Evolutionary conservation across 1,140 invertebrate species (phyloP).

Genomic region (Cecropterus lyciades): DNA sequence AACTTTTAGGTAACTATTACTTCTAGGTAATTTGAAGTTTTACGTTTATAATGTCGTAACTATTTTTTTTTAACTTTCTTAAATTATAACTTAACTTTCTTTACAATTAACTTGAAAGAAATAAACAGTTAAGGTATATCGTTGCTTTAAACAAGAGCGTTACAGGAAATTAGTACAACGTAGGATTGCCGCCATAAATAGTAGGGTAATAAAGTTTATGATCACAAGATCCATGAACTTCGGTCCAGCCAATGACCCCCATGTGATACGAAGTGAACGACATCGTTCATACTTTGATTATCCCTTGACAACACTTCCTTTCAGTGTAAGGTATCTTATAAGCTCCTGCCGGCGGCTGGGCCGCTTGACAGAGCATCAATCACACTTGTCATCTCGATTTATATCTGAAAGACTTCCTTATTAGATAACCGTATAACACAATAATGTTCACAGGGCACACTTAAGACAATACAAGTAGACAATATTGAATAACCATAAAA

Average conservation of each 20-base stretch:
- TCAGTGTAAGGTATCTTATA: conserved; percentile 55
- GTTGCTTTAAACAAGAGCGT: not conserved
- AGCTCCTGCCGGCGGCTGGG: conserved; percentile 32
- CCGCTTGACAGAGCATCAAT: conserved; percentile 47
- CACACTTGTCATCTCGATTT: conserved; percentile 44
- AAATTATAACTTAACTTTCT: not conserved
- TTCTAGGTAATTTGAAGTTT: no score
- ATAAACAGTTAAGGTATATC: no score
- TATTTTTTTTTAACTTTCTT: no score
- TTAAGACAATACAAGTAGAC: conserved; percentile 20
- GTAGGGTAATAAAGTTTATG: conserved; percentile 28
- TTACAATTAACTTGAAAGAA: no score
- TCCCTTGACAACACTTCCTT: conserved; percentile 75
- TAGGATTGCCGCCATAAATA: conserved; percentile 7
- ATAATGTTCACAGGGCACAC: conserved; percentile 5
- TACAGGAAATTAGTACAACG: not conserved
- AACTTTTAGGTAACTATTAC: no score
- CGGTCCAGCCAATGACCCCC: conserved; percentile 65
- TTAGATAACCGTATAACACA: conserved; percentile 41
- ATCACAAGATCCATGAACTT: conserved; percentile 49
- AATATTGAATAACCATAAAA: no score
- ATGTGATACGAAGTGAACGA: conserved; percentile 70
- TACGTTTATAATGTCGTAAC: no score
- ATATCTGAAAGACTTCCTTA: conserved; percentile 48
- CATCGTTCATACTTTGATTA: conserved; percentile 77